Conservation (phyloP, 1,140 invertebrate genomes). For the Cephus cinctus region DNA sequence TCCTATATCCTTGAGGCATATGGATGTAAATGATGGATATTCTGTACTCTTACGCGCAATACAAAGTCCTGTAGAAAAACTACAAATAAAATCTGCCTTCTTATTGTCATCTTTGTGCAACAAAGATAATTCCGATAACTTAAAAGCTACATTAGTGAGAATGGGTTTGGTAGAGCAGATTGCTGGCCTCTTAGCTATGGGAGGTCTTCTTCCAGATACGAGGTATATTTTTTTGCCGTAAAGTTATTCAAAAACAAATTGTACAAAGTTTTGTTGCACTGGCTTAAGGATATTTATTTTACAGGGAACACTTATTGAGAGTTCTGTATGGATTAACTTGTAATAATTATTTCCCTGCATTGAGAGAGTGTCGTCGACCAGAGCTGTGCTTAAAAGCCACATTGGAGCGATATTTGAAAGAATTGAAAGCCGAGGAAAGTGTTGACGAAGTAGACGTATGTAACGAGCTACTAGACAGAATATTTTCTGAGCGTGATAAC, state of each 20-base stretch:
- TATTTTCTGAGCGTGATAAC: constrained; percentile 37
- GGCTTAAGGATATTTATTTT: too few species aligned
- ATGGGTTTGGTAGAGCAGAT: constrained; percentile 63
- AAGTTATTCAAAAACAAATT: neutral
- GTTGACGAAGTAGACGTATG: constrained; percentile 42
- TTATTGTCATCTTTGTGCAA: constrained; percentile 63
- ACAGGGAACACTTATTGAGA: constrained; percentile 60
- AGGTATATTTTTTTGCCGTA: constrained; percentile 33
- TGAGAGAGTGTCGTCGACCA: constrained; percentile 54
- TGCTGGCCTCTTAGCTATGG: constrained; percentile 50
- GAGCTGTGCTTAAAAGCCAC: constrained; percentile 52
- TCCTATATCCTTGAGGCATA: constrained; percentile 57
- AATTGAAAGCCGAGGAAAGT: constrained; percentile 38
- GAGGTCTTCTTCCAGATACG: constrained; percentile 46
- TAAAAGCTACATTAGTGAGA: constrained; percentile 52
- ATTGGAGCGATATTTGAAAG: constrained; percentile 46
- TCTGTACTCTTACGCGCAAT: constrained; percentile 63
- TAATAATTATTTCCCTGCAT: constrained; percentile 51
- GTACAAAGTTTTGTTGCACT: constrained; percentile 12
- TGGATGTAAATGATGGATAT: constrained; percentile 65
- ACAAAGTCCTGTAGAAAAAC: constrained; percentile 60
- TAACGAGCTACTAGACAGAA: constrained; percentile 37
- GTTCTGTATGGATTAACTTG: constrained; percentile 54
- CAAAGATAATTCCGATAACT: constrained; percentile 60
- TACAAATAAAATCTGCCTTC: constrained; percentile 71